phyloP scores from a whole-genome alignment of 2,113 vertebrate species.

The Upupa epops region DNA sequence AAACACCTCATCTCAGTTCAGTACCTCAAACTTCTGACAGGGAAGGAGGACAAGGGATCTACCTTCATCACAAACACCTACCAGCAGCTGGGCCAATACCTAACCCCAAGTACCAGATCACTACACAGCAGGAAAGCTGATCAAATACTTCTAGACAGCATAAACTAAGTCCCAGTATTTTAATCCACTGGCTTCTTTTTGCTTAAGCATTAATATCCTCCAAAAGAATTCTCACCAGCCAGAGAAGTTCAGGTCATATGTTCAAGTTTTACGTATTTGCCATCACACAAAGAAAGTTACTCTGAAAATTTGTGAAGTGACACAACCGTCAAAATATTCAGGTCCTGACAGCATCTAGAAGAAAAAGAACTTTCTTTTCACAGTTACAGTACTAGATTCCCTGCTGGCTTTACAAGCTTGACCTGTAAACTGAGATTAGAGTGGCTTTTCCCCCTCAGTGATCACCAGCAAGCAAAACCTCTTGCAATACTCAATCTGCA shows the following conservation, averaged over 20 bases:
- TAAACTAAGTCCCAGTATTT: neutral
- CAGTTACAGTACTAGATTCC: neutral
- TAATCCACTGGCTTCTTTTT: neutral
- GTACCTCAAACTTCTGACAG: neutral
- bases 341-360: neutral
- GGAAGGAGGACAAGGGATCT: fast-evolving
- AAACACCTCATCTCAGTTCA: neutral
- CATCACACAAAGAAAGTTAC: neutral
- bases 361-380: neutral
- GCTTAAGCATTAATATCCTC: neutral
- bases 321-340: neutral
- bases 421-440: neutral
- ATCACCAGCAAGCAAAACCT: neutral
- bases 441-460: neutral
- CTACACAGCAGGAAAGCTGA: neutral
- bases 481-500: neutral
- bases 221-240: neutral
- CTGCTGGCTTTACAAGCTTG: neutral
- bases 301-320: neutral
- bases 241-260: neutral
- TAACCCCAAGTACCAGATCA: neutral
- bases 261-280: neutral
- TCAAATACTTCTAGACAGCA: neutral
- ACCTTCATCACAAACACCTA: neutral
- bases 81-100: neutral